These are phyloP conservation scores for Oegoconia quadripuncta DNA, from an alignment of 2,888 invertebrate genomes.

Conservation along the genomic window DNA sequence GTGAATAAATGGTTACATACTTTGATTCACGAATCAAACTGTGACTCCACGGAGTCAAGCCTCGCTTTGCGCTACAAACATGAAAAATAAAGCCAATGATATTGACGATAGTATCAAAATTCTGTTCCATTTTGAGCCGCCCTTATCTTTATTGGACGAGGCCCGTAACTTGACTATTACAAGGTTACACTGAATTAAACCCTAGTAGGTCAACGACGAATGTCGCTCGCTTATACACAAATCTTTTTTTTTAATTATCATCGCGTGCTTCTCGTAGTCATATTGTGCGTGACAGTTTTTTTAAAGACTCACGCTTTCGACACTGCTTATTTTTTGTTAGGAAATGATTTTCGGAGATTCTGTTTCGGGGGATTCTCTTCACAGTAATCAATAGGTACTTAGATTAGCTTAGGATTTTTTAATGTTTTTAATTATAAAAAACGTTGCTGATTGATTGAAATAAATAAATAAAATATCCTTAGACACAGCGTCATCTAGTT, in stretches of 20 bases:
- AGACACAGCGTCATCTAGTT: no score
- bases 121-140: neutral
- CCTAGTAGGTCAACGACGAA: conserved; percentile 22
- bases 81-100: neutral
- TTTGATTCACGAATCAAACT: no score
- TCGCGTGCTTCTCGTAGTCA: conserved; percentile 27
- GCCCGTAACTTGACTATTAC: neutral
- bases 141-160: neutral
- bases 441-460: no score
- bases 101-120: neutral
- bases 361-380: no score
- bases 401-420: no score
- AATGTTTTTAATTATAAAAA: no score
- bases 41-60: no score
- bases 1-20: no score
- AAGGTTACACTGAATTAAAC: neutral
- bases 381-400: no score
- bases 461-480: no score
- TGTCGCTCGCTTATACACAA: conserved; percentile 7
- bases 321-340: neutral
- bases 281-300: conserved; percentile 26
- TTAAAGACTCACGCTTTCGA: conserved; percentile 11
- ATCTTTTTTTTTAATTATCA: conserved; percentile 27
- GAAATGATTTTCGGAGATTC: no score
- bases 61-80: no score